Evolutionary conservation across 2,888 invertebrate species (phyloP), one percentile per base, ranked within the genome.

Genomic region (Mechanitis mazaeus): DNA sequence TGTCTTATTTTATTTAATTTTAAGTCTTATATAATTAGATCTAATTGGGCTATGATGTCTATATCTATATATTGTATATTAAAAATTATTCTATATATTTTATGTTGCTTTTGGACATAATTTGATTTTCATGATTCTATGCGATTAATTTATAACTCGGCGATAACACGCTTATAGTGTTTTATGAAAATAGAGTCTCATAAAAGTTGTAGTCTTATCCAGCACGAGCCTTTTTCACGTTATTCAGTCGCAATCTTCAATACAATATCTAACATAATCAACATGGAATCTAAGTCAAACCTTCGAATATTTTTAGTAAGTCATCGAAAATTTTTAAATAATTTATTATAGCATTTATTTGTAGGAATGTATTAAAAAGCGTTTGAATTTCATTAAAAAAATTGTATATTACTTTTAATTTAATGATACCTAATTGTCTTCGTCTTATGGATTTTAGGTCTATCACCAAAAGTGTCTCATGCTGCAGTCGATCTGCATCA

Each of bases 401-500:
- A 42, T 9, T 11, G 11, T 9, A 42, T 9, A 42, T 42, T 42
- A 42, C 1, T 7, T 9, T 7, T 42, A 42, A 9, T 9, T 9
- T 11, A 11, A 7, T 9, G 11, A 58, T 47, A 7, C 35, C 20
- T 38, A 28, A 9, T n/a, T 9, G 2, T 11, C 3, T 50, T 50
- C 20, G 7, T 50, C 28, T 58, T 53, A n/a, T 12, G 53, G 53
- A 47, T 58, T n/a, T 35, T 58, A 31, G 11, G 11, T 11, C 45
- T 60, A 20, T 47, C 58, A 4, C 55, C 28, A n/a, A 42, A 53
- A 28, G 28, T 47, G 11, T 57, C 65, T 65, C 12, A 59, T 35
- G 67, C 63, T 1, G 63, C 56, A 12, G 70, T 73, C 2, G 68
- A 68, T 20, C 33, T 77, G 75, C 62, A 69, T 69, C 1, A 68